A percentile compares a stretch with the other conserved stretches of the same genome.
Evolutionary conservation across 1,140 invertebrate species (phyloP).

Genomic region (Meloidogyne chitwoodi): DNA sequence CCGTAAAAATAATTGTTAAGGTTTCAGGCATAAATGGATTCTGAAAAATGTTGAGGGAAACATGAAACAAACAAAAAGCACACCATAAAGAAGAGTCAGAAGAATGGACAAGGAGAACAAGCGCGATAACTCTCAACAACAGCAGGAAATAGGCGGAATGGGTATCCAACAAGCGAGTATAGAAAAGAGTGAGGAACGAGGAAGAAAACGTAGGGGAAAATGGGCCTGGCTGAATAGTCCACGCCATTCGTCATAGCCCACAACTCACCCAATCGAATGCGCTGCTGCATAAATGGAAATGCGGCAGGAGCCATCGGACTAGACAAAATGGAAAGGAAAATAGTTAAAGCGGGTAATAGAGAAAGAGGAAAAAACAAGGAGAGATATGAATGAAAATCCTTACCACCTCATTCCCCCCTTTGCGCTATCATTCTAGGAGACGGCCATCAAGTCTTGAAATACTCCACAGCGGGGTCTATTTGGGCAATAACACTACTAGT

Average conservation of each 20-base stretch:
- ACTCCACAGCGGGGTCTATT: background rate
- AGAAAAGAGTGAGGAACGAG: background rate
- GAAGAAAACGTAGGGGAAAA: background rate
- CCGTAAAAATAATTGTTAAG: background rate
- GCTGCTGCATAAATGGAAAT: background rate
- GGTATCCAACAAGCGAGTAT: background rate
- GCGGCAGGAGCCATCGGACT: background rate
- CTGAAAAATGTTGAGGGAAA: background rate
- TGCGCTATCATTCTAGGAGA: background rate
- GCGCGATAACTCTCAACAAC: background rate
- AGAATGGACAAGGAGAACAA: constrained; percentile 3
- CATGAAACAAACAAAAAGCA: background rate
- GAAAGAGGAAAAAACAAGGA: background rate
- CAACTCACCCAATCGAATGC: background rate
- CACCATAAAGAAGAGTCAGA: background rate
- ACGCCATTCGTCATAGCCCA: background rate
- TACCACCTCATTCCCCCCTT: background rate
- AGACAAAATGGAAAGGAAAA: background rate
- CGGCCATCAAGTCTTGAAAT: background rate
- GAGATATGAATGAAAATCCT: background rate
- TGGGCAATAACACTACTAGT: background rate
- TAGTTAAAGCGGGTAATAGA: background rate
- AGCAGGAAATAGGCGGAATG: background rate
- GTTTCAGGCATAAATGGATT: background rate
- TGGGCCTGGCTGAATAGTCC: background rate